Evolutionary conservation across 2,797 vertebrate species (phyloP), one percentile per base, ranked within the genome.

Genomic region (Pagetopsis macropterus): DNA sequence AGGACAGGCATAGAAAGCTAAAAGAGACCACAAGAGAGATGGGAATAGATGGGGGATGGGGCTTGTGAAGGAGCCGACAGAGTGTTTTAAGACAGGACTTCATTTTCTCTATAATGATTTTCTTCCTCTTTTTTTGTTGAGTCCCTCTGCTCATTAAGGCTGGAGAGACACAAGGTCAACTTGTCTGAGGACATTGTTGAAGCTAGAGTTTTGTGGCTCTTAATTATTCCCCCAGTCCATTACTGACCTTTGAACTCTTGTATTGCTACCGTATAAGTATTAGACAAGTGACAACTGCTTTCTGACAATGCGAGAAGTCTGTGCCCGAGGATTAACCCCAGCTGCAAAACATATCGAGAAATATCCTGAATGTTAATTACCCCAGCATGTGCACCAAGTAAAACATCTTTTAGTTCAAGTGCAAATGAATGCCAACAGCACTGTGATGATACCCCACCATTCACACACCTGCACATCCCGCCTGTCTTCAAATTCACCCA

Each of bases 151-250:
- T 86, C 74, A 81, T 91, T 87, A 86, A 79, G 40, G 51, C 69
- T 27, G 50, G 6, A 49, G 69, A 75, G 69, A 52, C 81, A 87
- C 84, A 80, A 80, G 88, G 87, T 89, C 87, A 88, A 31, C 56
- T 45, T 79, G 72, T 85, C 71, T 65, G 61, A 86, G 62, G 78
- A 78, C 70, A 68, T 58, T 81, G 80, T 88, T 82, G 77, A 68
- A 81, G 67, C 76, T 52, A 37, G 16, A 77, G 54, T 76, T 86
- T 67, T 50, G 58, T 78, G 49, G 57, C 74, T 84, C 71, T 80
- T 86, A 90, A 91, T 90, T 84, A 89, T 83, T 75, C 69, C 78
- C 73, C 65, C 57, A 73, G 72, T 88, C 82, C 54, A 77, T 88
- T 79, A 71, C 62, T 70, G 64, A 88, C 84, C 82, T 86, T 77